Conservation (phyloP, 2,888 invertebrate genomes). For the Tiphia femorata region DNA sequence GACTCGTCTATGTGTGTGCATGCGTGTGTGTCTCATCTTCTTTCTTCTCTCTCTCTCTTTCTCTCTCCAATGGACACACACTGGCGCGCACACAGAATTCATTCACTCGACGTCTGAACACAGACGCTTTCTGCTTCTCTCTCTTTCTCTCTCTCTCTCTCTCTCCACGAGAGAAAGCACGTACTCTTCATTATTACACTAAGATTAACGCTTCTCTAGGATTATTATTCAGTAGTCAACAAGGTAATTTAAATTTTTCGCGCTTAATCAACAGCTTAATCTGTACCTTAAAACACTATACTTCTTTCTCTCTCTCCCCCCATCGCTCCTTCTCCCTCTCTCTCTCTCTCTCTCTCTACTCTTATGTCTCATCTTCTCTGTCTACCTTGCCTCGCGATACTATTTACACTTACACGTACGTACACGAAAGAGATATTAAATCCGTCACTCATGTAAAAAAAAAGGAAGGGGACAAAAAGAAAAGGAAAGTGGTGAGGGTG, state of each 20-base stretch:
- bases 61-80: no score
- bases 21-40: no score
- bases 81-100: slow-evolving; percentile 31
- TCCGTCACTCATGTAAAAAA: not conserved
- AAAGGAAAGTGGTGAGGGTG: no score
- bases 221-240: slow-evolving; percentile 12
- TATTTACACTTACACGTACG: no score
- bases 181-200: slow-evolving; percentile 2
- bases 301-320: not conserved
- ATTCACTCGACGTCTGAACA: no score
- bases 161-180: not conserved
- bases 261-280: slow-evolving; percentile 7
- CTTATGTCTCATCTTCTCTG: slow-evolving; percentile 8
- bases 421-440: not conserved
- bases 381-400: slow-evolving; percentile 7
- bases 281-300: not conserved
- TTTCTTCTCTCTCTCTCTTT: no score
- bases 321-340: slow-evolving; percentile 3
- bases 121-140: slow-evolving; percentile 10
- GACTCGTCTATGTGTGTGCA: no score
- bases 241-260: slow-evolving; percentile 6
- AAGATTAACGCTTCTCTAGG: not conserved
- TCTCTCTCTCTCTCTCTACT: slow-evolving; percentile 3
- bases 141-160: slow-evolving; percentile 18
- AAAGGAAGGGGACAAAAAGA: not conserved